These are phyloP conservation scores for Bufotes viridis DNA, from an alignment of 2,797 vertebrate genomes.

Conservation along the genomic window DNA sequence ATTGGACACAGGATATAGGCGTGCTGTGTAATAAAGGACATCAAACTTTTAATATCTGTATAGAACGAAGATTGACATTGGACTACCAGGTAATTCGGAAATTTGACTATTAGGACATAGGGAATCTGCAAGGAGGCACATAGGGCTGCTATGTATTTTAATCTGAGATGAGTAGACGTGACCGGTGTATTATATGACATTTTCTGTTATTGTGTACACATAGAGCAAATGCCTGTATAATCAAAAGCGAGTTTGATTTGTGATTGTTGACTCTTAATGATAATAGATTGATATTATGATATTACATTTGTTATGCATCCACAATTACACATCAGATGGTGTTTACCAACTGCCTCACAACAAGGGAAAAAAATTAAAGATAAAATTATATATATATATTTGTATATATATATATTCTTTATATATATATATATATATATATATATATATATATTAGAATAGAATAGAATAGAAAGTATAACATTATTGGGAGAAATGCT, in stretches of 20 bases:
- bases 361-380: not conserved
- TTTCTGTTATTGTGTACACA: too few species aligned
- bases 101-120: not conserved
- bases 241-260: not conserved
- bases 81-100: not conserved
- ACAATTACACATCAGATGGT: not conserved
- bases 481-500: not conserved
- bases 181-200: not conserved
- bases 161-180: not conserved
- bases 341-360: not conserved
- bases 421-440: too few species aligned
- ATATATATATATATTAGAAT: too few species aligned
- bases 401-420: not conserved
- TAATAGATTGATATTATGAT: not conserved
- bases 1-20: not conserved
- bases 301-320: not conserved
- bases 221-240: not conserved
- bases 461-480: too few species aligned
- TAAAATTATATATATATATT: not conserved
- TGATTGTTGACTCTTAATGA: not conserved
- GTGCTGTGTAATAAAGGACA: not conserved
- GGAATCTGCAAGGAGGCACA: not conserved
- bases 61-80: not conserved
- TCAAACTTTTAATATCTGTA: not conserved
- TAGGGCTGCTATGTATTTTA: not conserved